Evolutionary conservation across 2,888 invertebrate genomes (phyloP).

Genomic region (Myathropa florea): DNA sequence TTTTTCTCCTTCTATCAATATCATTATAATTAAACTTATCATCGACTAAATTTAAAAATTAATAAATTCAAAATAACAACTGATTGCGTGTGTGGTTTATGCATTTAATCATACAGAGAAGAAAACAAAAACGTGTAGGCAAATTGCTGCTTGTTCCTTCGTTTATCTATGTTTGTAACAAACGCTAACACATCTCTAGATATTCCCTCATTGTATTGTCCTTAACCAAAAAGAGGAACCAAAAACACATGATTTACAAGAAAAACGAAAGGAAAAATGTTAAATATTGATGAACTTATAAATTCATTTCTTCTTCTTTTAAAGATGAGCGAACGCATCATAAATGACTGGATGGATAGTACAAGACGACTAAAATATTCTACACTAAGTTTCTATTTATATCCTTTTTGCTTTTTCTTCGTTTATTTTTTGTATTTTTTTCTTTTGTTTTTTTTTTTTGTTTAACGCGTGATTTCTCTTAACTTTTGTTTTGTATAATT

Average conservation of each 20-base stretch:
- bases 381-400: conserved; percentile 50
- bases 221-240: conserved; percentile 54
- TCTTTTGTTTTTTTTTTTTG: conserved; percentile 29
- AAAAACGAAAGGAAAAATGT: conserved; percentile 22
- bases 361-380: conserved; percentile 66
- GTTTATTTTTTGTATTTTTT: conserved; percentile 21
- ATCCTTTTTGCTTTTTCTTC: conserved; percentile 23
- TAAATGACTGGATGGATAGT: conserved; percentile 70
- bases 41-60: conserved; percentile 52
- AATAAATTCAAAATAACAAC: conserved; percentile 61
- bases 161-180: conserved; percentile 42
- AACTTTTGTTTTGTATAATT: conserved; percentile 27
- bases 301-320: conserved; percentile 60
- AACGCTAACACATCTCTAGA: conserved; percentile 35
- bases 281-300: conserved; percentile 41
- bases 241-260: conserved; percentile 32
- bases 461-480: conserved; percentile 15
- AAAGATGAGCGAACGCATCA: conserved; percentile 66
- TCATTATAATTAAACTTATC: conserved; percentile 31
- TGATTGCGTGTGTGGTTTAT: neutral
- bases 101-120: conserved; percentile 21
- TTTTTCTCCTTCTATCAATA: conserved; percentile 9
- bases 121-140: neutral
- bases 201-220: conserved; percentile 25
- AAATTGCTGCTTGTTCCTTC: conserved; percentile 1